These are phyloP conservation scores for Rostratula benghalensis DNA, from an alignment of 2,113 vertebrate genomes.

Conservation along the genomic window DNA sequence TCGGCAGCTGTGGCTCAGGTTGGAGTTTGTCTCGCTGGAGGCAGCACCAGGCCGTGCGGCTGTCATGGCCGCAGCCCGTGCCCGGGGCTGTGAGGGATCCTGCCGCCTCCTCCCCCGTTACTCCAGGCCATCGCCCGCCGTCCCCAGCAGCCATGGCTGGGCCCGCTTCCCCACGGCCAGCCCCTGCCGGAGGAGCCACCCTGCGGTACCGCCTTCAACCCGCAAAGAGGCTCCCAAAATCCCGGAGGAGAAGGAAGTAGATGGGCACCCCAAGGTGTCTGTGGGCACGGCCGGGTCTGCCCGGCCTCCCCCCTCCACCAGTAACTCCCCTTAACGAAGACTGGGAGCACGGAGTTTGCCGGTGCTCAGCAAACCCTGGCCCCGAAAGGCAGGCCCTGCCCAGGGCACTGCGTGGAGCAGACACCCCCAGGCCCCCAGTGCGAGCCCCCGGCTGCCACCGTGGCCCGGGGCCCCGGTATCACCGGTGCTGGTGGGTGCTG, in stretches of 20 bases:
- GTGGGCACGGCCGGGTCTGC: rapidly evolving
- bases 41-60: neutral
- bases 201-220: rapidly evolving
- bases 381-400: neutral
- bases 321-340: rapidly evolving
- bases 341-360: no score
- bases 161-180: rapidly evolving
- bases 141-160: rapidly evolving
- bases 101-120: neutral
- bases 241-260: neutral
- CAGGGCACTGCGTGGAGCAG: rapidly evolving
- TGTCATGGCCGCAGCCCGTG: rapidly evolving
- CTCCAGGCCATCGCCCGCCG: neutral
- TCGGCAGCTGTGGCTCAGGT: neutral
- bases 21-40: neutral
- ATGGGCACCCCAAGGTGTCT: rapidly evolving
- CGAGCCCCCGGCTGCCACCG: rapidly evolving
- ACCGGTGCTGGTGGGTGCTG: neutral
- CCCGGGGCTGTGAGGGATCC: rapidly evolving
- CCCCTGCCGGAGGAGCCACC: rapidly evolving
- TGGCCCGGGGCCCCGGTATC: neutral
- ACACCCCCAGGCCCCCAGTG: neutral
- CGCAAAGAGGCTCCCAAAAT: neutral
- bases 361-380: neutral
- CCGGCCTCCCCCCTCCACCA: neutral